These are phyloP conservation scores for Euglossa dilemma DNA, from an alignment of 1,140 invertebrate genomes.

Conservation along the genomic window DNA sequence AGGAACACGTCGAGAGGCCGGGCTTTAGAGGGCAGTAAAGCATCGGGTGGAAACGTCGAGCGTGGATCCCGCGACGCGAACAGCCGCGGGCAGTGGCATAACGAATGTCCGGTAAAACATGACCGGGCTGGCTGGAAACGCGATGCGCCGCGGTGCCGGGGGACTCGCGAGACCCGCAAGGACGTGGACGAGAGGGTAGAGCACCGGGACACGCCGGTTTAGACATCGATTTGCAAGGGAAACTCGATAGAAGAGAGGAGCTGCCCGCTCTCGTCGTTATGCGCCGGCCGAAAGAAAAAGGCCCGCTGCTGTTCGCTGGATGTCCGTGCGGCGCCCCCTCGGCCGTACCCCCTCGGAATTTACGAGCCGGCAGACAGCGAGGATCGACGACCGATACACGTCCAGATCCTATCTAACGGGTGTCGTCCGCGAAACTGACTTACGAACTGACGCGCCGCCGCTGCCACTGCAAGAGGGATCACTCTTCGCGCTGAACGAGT, in stretches of 20 bases:
- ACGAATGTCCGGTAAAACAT: conserved; percentile 78
- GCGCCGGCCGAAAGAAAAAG: conserved; percentile 34
- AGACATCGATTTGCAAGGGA: conserved; percentile 79
- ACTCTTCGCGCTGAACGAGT: too few relatives aligned
- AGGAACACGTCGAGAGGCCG: conserved; percentile 64
- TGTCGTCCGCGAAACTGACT: conserved; percentile 63
- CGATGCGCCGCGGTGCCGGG: conserved; percentile 58
- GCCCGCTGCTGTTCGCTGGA: conserved; percentile 24
- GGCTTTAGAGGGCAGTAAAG: conserved; percentile 68
- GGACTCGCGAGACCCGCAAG: not conserved
- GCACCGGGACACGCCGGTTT: conserved; percentile 63
- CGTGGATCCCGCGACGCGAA: conserved; percentile 34
- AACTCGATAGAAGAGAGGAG: conserved; percentile 63
- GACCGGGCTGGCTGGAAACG: conserved; percentile 64
- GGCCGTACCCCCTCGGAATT: conserved; percentile 69
- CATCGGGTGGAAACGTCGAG: conserved; percentile 66
- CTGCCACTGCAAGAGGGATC: not conserved
- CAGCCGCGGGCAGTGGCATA: conserved; percentile 64
- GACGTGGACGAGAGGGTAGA: conserved; percentile 19
- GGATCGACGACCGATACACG: conserved; percentile 72
- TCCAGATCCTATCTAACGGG: conserved; percentile 67
- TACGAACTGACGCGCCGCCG: conserved; percentile 51
- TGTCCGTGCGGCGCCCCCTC: conserved; percentile 36
- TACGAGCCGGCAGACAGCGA: conserved; percentile 68
- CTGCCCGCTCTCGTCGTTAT: conserved; percentile 50